phyloP scores from a whole-genome alignment of 2,113 vertebrate genomes.

The Hylia prasina region DNA sequence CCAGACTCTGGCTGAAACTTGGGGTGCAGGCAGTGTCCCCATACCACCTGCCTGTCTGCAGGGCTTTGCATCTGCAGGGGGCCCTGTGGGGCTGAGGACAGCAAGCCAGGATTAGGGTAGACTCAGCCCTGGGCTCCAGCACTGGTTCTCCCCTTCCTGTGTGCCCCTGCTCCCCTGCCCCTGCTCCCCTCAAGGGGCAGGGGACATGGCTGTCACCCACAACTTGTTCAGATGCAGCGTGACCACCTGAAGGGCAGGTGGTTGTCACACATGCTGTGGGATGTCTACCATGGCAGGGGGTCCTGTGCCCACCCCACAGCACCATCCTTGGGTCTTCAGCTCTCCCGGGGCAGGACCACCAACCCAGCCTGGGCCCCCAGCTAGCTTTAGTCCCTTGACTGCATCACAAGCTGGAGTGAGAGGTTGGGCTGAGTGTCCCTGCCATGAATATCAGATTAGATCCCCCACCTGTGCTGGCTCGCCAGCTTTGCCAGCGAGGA shows the following conservation, averaged over 20 bases:
- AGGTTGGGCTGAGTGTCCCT: background rate
- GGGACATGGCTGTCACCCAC: accelerated
- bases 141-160: background rate
- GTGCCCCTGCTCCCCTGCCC: background rate
- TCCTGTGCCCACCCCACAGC: background rate
- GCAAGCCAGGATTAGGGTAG: background rate
- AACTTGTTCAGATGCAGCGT: background rate
- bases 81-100: background rate
- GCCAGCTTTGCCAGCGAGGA: background rate
- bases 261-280: background rate
- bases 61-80: background rate
- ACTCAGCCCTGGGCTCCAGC: background rate
- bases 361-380: background rate
- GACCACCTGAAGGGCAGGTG: background rate
- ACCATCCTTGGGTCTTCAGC: background rate
- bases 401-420: background rate
- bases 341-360: background rate
- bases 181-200: background rate
- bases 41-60: background rate
- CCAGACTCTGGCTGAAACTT: background rate
- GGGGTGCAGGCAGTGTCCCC: background rate
- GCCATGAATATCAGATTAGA: background rate
- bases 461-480: background rate
- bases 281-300: background rate
- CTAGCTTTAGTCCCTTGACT: background rate